Conservation (phyloP, 1,140 invertebrate genomes). For the Cherax destructor region DNA sequence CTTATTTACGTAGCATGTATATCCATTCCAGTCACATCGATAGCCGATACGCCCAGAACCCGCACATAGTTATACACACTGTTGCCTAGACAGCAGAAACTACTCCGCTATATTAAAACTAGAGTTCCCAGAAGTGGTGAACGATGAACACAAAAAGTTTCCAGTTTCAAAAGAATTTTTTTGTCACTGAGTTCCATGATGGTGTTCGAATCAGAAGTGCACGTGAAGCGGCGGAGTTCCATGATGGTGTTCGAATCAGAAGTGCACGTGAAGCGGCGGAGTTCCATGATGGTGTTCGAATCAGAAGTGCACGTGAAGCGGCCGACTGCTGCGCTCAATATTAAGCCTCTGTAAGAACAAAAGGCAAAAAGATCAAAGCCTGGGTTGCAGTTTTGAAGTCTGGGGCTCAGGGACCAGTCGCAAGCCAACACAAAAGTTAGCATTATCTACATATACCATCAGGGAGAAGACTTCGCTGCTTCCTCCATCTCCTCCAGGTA, state of each 20-base stretch:
- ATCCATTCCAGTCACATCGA: constrained; percentile 21
- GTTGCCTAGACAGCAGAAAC: background rate
- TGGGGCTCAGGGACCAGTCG: background rate
- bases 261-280: too few species aligned
- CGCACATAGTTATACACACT: background rate
- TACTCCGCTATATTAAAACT: background rate
- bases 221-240: background rate
- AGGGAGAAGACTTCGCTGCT: background rate
- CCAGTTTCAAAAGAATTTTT: constrained; percentile 13
- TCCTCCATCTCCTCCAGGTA: background rate
- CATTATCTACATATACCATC: background rate
- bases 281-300: background rate
- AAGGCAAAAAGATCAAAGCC: constrained; percentile 26
- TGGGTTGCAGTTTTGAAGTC: constrained; percentile 13
- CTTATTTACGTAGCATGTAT: constrained; percentile 14
- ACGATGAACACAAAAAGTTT: constrained; percentile 28
- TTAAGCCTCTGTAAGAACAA: constrained; percentile 29
- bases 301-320: background rate
- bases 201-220: background rate
- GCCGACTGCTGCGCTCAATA: constrained; percentile 24
- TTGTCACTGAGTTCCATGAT: constrained; percentile 7
- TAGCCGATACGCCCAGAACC: background rate
- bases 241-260: background rate
- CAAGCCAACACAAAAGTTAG: background rate
- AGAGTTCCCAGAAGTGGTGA: background rate